A percentile compares a stretch with the other conserved stretches of the same genome.
phyloP scores from a whole-genome alignment of 2,797 vertebrate species.

The Argya squamiceps region DNA sequence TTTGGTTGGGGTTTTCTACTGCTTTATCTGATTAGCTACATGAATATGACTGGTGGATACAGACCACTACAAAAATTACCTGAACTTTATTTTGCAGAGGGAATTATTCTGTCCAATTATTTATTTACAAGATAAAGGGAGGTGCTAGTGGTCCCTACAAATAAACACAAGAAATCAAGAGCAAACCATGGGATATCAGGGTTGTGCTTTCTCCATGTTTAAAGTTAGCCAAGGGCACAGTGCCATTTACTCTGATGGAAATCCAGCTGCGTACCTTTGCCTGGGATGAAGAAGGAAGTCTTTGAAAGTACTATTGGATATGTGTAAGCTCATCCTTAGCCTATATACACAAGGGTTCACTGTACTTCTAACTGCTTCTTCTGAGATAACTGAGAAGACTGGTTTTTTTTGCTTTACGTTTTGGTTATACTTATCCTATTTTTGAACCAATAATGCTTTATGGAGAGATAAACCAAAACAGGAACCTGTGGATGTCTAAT shows the following conservation, averaged over 20 bases:
- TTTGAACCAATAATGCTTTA: background rate
- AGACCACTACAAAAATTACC: background rate
- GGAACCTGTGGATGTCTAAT: background rate
- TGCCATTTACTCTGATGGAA: background rate
- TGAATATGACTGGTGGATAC: background rate
- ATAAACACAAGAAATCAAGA: background rate
- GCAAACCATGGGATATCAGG: background rate
- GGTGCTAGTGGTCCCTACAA: background rate
- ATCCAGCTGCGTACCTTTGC: background rate
- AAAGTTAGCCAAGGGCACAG: background rate
- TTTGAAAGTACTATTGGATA: background rate
- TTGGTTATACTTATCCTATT: background rate
- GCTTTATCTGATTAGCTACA: background rate
- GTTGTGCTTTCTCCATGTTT: background rate
- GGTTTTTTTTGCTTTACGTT: background rate
- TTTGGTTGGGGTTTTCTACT: background rate
- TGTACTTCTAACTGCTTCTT: too few species aligned
- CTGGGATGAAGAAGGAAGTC: background rate
- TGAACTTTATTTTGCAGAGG: background rate
- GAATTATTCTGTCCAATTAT: background rate
- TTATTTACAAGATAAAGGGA: background rate
- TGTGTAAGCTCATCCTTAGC: background rate
- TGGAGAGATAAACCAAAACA: background rate
- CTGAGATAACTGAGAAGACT: background rate
- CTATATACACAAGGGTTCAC: background rate